Percentiles rank a stretch among this genome's conserved stretches.
These are phyloP conservation scores for Onychomys leucogaster DNA, from an alignment of 2,797 vertebrate genomes.

Conservation along the genomic window DNA sequence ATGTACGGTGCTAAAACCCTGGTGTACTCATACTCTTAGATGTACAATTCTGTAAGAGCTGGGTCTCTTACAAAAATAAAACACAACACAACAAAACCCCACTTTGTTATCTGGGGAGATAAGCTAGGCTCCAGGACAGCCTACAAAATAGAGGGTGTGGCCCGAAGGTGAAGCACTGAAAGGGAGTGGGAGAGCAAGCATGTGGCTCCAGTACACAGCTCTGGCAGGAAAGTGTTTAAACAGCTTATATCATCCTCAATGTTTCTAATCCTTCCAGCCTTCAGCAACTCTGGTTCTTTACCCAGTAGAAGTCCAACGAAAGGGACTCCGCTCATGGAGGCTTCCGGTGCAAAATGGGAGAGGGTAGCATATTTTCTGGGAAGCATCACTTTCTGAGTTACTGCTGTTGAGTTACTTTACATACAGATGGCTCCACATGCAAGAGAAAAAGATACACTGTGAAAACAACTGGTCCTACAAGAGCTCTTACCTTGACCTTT, in stretches of 20 bases:
- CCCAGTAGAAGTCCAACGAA: not conserved
- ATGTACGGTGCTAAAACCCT: not conserved
- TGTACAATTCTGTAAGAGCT: not conserved
- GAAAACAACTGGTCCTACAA: not conserved
- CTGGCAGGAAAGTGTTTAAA: not conserved
- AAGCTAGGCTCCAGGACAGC: not conserved
- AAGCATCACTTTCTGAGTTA: not conserved
- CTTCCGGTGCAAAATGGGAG: not conserved
- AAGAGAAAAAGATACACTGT: not conserved
- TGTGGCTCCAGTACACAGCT: not conserved
- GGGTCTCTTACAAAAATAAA: not conserved
- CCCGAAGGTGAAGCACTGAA: not conserved
- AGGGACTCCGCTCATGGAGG: not conserved
- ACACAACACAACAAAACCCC: not conserved
- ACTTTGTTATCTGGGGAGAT: not conserved
- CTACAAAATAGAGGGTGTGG: not conserved
- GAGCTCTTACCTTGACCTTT: conserved; percentile 33
- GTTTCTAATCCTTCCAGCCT: not conserved
- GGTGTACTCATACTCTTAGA: not conserved
- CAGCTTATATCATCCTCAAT: not conserved
- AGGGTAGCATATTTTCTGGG: not conserved
- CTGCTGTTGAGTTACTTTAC: not conserved
- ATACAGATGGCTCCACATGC: not conserved
- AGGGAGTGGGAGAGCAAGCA: not conserved
- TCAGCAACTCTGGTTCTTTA: not conserved